phyloP scores from a whole-genome alignment of 2,113 vertebrate genomes.

The Chaetura pelagica region DNA sequence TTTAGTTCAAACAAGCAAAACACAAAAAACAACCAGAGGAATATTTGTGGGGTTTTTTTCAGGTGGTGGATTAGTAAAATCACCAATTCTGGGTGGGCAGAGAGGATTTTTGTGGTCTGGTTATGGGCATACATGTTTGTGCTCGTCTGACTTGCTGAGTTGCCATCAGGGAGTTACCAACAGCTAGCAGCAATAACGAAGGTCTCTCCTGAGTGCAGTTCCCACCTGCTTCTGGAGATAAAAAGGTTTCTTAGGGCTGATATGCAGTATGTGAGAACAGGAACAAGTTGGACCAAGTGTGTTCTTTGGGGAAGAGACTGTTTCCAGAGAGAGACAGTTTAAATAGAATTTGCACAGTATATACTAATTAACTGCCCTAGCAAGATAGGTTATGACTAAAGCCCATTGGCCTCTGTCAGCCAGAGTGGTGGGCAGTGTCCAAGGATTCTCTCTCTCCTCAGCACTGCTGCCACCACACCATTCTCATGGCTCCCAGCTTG shows the following conservation, averaged over 20 bases:
- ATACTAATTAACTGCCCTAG: neutral
- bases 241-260: neutral
- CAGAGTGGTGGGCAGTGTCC: accelerated
- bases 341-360: neutral
- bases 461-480: accelerated
- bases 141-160: accelerated
- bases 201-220: neutral
- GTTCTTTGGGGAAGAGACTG: neutral
- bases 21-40: neutral
- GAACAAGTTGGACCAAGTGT: accelerated
- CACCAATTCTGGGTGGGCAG: neutral
- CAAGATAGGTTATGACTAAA: neutral
- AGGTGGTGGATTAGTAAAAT: neutral
- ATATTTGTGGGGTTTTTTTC: neutral
- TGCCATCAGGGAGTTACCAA: neutral
- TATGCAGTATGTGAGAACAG: neutral
- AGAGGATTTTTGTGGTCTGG: neutral
- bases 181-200: accelerated
- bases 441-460: neutral
- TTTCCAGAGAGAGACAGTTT: neutral
- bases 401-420: neutral
- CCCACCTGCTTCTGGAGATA: neutral
- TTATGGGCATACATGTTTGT: accelerated
- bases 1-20: neutral
- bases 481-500: neutral